Percentiles rank a stretch among this genome's conserved stretches.
Evolutionary conservation across 2,888 invertebrate genomes (phyloP).

Genomic region (Agrilus biguttatus): DNA sequence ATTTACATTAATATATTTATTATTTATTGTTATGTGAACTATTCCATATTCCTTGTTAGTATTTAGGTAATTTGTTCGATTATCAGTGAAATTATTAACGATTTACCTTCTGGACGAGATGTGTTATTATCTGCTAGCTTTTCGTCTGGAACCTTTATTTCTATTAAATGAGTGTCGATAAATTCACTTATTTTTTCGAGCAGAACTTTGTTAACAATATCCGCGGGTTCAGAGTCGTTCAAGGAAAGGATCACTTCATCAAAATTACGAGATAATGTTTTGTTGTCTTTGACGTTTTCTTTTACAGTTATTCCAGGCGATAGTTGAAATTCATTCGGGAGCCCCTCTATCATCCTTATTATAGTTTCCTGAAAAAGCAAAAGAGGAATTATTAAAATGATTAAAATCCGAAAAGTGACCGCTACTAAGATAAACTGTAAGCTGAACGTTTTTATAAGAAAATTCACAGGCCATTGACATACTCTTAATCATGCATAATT

Average conservation of each 20-base stretch:
- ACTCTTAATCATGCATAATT: no score
- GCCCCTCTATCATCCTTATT: conserved; percentile 51
- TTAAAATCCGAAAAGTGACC: no score
- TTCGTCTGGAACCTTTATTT: conserved; percentile 64
- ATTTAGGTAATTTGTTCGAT: no score
- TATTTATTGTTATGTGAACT: no score
- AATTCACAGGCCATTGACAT: no score
- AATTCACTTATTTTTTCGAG: conserved; percentile 62
- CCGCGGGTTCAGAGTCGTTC: conserved; percentile 59
- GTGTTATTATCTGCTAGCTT: conserved; percentile 59
- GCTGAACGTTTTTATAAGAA: no score
- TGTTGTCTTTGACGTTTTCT: conserved; percentile 23
- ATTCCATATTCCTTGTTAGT: no score
- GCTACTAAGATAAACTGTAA: no score
- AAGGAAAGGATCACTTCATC: conserved; percentile 42
- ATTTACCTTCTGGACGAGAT: conserved; percentile 64
- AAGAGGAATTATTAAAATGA: background rate
- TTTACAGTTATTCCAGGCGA: conserved; percentile 48
- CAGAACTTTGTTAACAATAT: conserved; percentile 56
- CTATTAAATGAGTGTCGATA: conserved; percentile 63
- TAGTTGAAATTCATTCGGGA: conserved; percentile 43
- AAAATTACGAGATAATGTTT: conserved; percentile 17
- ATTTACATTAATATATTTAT: no score
- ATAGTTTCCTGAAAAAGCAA: conserved; percentile 47
- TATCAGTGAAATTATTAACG: background rate